Base-by-base conservation (phyloP, 2,113 vertebrate genomes). In the Misgurnus mizolepis region DNA sequence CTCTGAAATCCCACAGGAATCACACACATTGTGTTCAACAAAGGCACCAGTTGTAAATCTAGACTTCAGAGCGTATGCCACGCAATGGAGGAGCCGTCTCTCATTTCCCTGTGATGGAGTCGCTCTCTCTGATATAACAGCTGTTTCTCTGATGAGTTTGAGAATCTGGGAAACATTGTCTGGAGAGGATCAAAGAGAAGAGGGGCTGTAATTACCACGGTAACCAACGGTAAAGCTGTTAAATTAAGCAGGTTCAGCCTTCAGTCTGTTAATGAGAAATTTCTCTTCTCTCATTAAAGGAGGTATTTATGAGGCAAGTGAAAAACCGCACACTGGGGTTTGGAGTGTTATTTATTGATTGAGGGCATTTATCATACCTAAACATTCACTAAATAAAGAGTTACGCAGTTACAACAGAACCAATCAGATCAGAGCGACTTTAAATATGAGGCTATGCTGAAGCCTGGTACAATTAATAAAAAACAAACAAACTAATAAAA, bases 141-240 rank as follows among this genome's bases (percentile, higher is more conserved):
- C 82, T 87, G 88, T 64, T 82, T 86, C 86, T 90, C 87, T 85
- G 84, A 83, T 82, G 83, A 80, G 75, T 84, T 84, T 82, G 50
- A 85, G 83, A 89, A 86, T 83, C 80, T 56, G 85, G 86, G 85
- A 88, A 86, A 88, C 78, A 47, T 76, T 84, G 82, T 86, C 82
- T 87, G 83, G 77, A 67, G 75, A 86, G 27, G 82, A 89, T 88
- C 86, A 89, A 89, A 90, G 88, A 40, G 65, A 49, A 81, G 41
- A 61, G 39, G 27, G 55, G 70, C 86, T 82, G 60, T 86, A 90
- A 88, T 86, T 85, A 73, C 76, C 55, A 73, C 62, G 34, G 82
- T 85, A 85, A 84, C 79, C 80, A 88, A 87, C 83, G 79, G 78
- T 78, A 84, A 89, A 82, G 85, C 85, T 86, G 85, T 85, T 88